Evolutionary conservation across 2,797 vertebrate species (phyloP).

Genomic region (Peromyscus eremicus): DNA sequence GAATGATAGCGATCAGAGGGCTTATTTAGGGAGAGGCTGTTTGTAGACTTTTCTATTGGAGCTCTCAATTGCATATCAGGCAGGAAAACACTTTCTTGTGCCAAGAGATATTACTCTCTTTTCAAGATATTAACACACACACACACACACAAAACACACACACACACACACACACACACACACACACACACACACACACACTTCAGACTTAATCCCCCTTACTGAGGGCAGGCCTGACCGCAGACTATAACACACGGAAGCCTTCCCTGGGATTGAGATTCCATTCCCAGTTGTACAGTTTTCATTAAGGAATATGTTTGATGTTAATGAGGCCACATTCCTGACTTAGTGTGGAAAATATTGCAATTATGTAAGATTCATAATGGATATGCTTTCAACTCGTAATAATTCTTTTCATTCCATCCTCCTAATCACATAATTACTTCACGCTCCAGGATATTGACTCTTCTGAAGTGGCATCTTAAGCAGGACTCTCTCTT

Average conservation of each 20-base stretch:
- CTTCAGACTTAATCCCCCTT: neutral
- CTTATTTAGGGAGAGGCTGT: neutral
- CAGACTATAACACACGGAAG: neutral
- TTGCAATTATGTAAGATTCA: neutral
- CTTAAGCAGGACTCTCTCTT: neutral
- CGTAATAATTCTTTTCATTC: neutral
- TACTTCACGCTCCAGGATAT: neutral
- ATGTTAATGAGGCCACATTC: neutral
- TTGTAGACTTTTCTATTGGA: neutral
- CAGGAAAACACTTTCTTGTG: neutral
- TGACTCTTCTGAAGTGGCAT: slow-evolving; percentile 14
- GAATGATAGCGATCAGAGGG: neutral
- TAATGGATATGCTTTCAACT: neutral
- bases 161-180: neutral
- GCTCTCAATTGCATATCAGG: neutral
- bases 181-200: neutral
- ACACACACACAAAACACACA: neutral
- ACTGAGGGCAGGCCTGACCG: neutral
- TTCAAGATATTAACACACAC: neutral
- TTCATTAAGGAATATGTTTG: neutral
- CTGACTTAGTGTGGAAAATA: neutral
- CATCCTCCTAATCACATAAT: neutral
- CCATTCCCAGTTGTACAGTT: neutral
- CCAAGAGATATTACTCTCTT: neutral
- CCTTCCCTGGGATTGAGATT: neutral